Base-by-base conservation (phyloP, 2,888 invertebrate species). In the Conistra vaccinii region DNA sequence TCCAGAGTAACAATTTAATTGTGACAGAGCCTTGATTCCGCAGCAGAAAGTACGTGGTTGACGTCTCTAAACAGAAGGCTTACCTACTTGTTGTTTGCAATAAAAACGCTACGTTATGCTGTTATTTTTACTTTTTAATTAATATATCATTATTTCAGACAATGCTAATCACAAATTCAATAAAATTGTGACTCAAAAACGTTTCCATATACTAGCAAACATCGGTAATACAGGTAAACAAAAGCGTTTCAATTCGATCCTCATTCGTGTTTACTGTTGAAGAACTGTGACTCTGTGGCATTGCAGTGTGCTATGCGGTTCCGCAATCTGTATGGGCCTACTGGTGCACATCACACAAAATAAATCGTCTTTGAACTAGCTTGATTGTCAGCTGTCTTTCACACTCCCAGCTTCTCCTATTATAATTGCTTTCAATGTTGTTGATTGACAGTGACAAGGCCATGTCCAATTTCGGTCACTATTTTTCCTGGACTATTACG, bases 331-430 rank as follows among this genome's bases (percentile, higher is more conserved):
- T 57, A 55, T 51, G 14, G 29, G 2, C 29, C 26, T 51, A 45
- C n/a, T 55, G 23, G 20, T 42, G 20, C 26, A 45, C 26, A 29
- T n/a, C 42, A 66, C 26, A 29, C 17, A 67, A 42, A 12, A 42
- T 14, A 42, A 48, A 57, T 62, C 23, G 9, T 35, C 3, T 63
- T 65, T 51, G 26, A 63, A 42, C 29, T 35, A 12, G 1, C 5
- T 20, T 53, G 60, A 71, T 79, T 74, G 84, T 72, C 71, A 74
- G 53, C 29, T 66, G 73, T 79, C 72, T 69, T 29, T 66, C 58
- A 57, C 20, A 29, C 10, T 60, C 1, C 32, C 32, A 48, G 32
- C 17, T 62, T 60, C 32, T 35, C 53, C 39, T 26, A 61, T 57
- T 53, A 53, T 68, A 61, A 60, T 73, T 71, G 73, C 39, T 65